Conservation (phyloP, 1,140 invertebrate genomes). For the Drosophila nigromelanica region DNA sequence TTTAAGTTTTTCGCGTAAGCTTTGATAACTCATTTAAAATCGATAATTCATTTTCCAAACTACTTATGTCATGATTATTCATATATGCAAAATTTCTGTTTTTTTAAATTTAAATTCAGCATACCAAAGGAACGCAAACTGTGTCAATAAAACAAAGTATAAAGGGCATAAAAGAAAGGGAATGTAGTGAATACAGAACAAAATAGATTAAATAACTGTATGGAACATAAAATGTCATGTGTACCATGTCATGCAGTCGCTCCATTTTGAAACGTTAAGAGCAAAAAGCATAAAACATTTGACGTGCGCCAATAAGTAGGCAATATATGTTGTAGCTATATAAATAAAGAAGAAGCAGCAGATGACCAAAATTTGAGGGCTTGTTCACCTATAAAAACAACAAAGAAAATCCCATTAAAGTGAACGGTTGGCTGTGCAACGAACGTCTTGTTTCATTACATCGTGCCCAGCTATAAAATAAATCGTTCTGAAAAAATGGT, state of each 20-base stretch:
- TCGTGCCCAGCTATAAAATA: conserved; percentile 52
- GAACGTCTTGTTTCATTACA: conserved; percentile 67
- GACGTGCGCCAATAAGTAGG: conserved; percentile 48
- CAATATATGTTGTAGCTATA: conserved; percentile 43
- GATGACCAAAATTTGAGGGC: neutral
- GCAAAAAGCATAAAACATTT: conserved; percentile 27
- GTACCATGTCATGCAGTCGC: neutral
- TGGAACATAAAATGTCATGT: neutral
- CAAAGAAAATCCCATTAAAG: conserved; percentile 62
- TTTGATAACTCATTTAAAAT: no score
- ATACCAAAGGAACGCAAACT: neutral
- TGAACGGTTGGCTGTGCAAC: conserved; percentile 47
- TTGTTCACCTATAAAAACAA: conserved; percentile 24
- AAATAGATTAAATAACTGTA: neutral
- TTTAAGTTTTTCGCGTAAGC: no score
- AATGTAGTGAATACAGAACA: neutral
- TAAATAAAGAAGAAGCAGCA: neutral
- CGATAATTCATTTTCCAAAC: neutral
- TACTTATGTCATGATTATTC: neutral
- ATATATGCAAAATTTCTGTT: neutral
- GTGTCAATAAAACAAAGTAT: neutral
- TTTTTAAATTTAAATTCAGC: neutral
- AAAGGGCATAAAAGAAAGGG: neutral
- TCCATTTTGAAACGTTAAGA: neutral
- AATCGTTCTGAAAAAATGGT: conserved; percentile 69